Evolutionary conservation across 2,888 invertebrate genomes (phyloP).

Genomic region (Amphipoea oculea): DNA sequence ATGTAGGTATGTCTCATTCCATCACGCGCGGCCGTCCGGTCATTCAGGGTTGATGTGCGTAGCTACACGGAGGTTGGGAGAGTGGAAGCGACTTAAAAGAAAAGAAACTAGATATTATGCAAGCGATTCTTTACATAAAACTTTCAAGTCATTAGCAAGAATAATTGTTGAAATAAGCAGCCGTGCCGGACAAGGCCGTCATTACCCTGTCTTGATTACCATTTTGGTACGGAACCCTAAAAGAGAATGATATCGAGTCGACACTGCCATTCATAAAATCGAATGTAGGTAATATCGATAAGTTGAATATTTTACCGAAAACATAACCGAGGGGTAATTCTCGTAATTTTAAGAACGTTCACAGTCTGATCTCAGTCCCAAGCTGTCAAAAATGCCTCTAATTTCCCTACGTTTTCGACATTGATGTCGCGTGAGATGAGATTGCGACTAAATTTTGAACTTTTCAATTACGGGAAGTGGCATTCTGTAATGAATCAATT

Average conservation of each 20-base stretch:
- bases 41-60: constrained; percentile 54
- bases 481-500: no score
- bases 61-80: background rate
- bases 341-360: no score
- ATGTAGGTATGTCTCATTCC: constrained; percentile 59
- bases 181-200: background rate
- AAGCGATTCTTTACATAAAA: background rate
- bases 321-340: no score
- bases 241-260: background rate
- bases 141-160: background rate
- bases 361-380: no score
- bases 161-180: background rate
- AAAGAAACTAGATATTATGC: background rate
- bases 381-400: no score
- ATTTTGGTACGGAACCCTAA: background rate
- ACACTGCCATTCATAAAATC: background rate
- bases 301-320: no score
- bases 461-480: no score
- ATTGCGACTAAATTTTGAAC: no score
- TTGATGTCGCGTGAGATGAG: no score
- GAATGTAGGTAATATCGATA: background rate
- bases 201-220: background rate
- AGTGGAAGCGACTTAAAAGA: constrained; percentile 13
- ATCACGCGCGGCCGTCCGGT: constrained; percentile 59
- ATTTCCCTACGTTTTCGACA: no score